Evolutionary conservation across 2,113 vertebrate genomes (phyloP).

Genomic region (Seriola aureovittata): DNA sequence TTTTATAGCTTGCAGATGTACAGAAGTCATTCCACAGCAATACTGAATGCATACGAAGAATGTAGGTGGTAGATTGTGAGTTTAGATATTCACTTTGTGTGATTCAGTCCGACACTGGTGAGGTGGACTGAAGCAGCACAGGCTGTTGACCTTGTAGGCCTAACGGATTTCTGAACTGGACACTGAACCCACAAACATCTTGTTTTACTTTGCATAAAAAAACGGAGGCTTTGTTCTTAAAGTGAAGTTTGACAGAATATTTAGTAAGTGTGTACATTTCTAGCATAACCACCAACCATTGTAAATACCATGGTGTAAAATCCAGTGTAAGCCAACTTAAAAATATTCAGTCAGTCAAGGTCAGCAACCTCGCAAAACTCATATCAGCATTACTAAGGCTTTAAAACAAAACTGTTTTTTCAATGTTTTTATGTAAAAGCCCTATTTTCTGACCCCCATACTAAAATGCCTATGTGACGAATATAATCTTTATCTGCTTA

Average conservation of each 20-base stretch:
- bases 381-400: slow-evolving; percentile 29
- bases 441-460: slow-evolving; percentile 49
- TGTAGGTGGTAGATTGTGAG: slow-evolving; percentile 38
- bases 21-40: slow-evolving; percentile 30
- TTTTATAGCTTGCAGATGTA: slow-evolving; percentile 53
- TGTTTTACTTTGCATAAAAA: slow-evolving; percentile 21
- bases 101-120: slow-evolving; percentile 31
- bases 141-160: slow-evolving; percentile 23
- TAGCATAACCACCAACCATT: slow-evolving; percentile 15
- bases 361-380: slow-evolving; percentile 30
- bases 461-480: slow-evolving; percentile 61
- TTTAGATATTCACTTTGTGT: slow-evolving; percentile 46
- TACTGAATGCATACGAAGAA: slow-evolving; percentile 19
- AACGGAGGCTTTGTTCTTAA: neutral
- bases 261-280: slow-evolving; percentile 12
- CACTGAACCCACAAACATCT: neutral
- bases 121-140: slow-evolving; percentile 26
- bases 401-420: slow-evolving; percentile 46
- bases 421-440: slow-evolving; percentile 67
- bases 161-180: slow-evolving; percentile 40
- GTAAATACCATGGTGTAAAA: slow-evolving; percentile 36
- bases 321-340: slow-evolving; percentile 28
- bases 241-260: neutral
- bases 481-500: slow-evolving; percentile 72
- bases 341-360: slow-evolving; percentile 22